These are phyloP conservation scores for Anorthoa munda DNA, from an alignment of 2,888 invertebrate species.

Conservation along the genomic window DNA sequence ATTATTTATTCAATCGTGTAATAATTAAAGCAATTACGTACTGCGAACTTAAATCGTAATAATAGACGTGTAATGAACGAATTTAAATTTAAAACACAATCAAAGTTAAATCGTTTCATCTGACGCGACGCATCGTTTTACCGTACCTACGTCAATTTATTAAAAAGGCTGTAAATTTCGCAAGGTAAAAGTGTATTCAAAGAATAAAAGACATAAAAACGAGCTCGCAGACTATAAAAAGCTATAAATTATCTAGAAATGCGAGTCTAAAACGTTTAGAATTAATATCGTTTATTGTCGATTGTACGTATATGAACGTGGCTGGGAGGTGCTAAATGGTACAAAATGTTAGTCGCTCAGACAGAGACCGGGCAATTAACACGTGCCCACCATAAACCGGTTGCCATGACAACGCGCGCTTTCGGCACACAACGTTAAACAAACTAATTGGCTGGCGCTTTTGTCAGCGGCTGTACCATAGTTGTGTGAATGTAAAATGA, in stretches of 20 bases:
- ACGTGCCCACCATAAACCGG: conserved; percentile 78
- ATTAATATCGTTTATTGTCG: conserved; percentile 52
- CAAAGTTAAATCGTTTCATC: conserved; percentile 50
- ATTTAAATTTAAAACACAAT: conserved; percentile 58
- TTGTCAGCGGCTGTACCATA: conserved; percentile 75
- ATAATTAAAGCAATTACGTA: conserved; percentile 58
- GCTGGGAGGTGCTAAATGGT: conserved; percentile 79
- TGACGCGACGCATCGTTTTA: conserved; percentile 32
- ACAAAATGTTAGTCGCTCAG: conserved; percentile 79
- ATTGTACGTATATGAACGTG: conserved; percentile 49
- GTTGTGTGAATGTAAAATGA: conserved; percentile 63
- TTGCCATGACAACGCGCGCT: conserved; percentile 78
- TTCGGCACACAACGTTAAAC: conserved; percentile 82
- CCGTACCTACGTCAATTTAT: conserved; percentile 41
- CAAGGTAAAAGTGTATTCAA: conserved; percentile 25
- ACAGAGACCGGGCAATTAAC: conserved; percentile 82
- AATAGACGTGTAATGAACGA: conserved; percentile 51
- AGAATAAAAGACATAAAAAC: conserved; percentile 34
- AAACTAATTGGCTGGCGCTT: conserved; percentile 85
- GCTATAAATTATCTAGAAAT: conserved; percentile 50
- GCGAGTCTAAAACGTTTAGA: conserved; percentile 48
- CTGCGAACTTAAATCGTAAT: conserved; percentile 50
- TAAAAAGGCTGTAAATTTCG: conserved; percentile 21
- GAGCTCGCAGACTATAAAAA: conserved; percentile 19
- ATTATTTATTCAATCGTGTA: conserved; percentile 48